phyloP scores from a whole-genome alignment of 2,797 vertebrate genomes.

The Microctenopoma steveboyesi region DNA sequence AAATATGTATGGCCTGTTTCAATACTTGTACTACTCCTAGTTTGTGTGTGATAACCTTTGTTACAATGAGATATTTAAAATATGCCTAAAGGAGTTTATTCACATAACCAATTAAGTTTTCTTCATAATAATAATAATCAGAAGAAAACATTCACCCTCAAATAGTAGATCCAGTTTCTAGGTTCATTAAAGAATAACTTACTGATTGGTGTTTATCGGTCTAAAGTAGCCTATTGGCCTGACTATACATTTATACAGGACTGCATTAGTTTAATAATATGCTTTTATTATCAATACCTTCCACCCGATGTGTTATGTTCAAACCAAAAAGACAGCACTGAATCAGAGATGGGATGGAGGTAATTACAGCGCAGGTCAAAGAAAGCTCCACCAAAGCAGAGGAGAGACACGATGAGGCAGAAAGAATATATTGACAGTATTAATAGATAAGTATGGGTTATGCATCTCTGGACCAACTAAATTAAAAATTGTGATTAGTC shows the following conservation, averaged over 20 bases:
- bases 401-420: neutral
- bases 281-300: conserved; percentile 4
- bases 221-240: neutral
- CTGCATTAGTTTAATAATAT: conserved; percentile 9
- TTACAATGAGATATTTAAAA: no score
- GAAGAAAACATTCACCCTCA: conserved; percentile 19
- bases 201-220: no score
- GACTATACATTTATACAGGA: conserved; percentile 11
- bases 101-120: conserved; percentile 12
- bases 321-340: conserved; percentile 4
- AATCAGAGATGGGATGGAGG: neutral
- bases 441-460: neutral
- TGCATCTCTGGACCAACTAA: neutral
- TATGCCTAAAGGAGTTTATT: neutral
- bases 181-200: conserved; percentile 8
- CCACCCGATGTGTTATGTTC: conserved; percentile 25
- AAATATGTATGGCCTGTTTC: no score
- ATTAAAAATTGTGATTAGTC: neutral
- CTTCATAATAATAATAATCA: conserved; percentile 7
- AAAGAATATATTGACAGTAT: neutral
- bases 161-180: conserved; percentile 15
- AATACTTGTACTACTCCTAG: no score
- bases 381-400: conserved; percentile 7
- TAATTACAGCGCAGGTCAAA: conserved; percentile 1
- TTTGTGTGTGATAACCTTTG: no score